Percentiles rank a stretch among this genome's conserved stretches.
phyloP scores from a whole-genome alignment of 2,888 invertebrate species.

The Apotomis betuletana region DNA sequence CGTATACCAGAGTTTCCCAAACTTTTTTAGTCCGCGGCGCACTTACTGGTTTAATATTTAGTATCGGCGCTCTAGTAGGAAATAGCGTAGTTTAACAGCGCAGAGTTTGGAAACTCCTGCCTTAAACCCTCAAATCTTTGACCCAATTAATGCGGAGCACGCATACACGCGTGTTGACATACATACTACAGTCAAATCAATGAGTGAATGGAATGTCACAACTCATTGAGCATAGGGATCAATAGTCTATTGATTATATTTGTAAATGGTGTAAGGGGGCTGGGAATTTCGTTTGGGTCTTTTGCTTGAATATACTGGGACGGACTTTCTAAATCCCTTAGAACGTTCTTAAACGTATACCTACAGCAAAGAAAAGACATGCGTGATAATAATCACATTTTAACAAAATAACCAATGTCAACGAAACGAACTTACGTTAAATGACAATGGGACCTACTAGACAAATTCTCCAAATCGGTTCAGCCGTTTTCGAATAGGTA shows the following conservation, averaged over 20 bases:
- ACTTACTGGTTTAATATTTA: not conserved
- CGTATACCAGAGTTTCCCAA: too few species aligned
- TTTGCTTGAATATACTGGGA: not conserved
- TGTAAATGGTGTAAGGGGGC: conserved; percentile 56
- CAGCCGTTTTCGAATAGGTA: too few species aligned
- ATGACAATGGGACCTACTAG: too few species aligned
- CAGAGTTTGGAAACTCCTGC: not conserved
- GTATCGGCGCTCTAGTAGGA: not conserved
- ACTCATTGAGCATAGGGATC: conserved; percentile 57
- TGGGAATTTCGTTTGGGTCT: conserved; percentile 55
- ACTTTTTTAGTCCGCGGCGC: too few species aligned
- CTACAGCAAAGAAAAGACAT: too few species aligned
- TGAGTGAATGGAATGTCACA: conserved; percentile 55
- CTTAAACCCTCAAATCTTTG: conserved; percentile 51
- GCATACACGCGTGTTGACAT: conserved; percentile 49
- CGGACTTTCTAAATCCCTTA: too few species aligned
- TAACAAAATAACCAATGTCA: too few species aligned
- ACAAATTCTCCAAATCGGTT: too few species aligned
- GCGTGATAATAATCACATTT: too few species aligned
- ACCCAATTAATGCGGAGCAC: conserved; percentile 67
- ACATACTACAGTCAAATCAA: conserved; percentile 61
- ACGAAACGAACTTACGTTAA: too few species aligned
- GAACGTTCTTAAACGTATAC: too few species aligned
- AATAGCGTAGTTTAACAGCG: too few species aligned
- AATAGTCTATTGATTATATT: conserved; percentile 47